These are phyloP conservation scores for Nephotettix cincticeps DNA, from an alignment of 1,140 invertebrate species.

Conservation along the genomic window DNA sequence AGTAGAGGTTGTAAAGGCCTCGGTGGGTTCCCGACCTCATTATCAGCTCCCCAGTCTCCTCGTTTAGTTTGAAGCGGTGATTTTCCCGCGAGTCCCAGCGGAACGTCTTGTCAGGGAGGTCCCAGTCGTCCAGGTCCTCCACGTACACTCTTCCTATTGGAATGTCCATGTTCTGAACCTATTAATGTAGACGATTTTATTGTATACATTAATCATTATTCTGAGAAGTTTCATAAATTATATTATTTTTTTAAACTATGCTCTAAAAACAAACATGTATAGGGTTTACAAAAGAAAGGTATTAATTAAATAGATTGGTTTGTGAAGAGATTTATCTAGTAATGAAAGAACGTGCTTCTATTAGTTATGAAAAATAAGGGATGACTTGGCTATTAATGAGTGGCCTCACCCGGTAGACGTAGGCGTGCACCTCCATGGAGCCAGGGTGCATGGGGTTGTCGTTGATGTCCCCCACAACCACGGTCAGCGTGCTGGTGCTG, in stretches of 20 bases:
- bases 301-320: too few relatives aligned
- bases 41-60: conserved; percentile 91
- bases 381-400: too few relatives aligned
- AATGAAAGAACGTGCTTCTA: too few relatives aligned
- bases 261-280: too few relatives aligned
- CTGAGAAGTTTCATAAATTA: too few relatives aligned
- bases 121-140: conserved; percentile 96
- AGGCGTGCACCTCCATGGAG: conserved; percentile 94
- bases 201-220: too few relatives aligned
- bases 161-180: conserved; percentile 88
- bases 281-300: too few relatives aligned
- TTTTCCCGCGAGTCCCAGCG: conserved; percentile 84
- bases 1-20: conserved; percentile 80
- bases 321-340: too few relatives aligned
- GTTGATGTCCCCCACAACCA: conserved; percentile 94
- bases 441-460: conserved; percentile 97
- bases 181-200: too few relatives aligned
- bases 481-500: conserved; percentile 90
- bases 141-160: conserved; percentile 95
- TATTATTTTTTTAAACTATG: too few relatives aligned
- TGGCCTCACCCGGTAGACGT: conserved; percentile 83
- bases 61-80: conserved; percentile 81
- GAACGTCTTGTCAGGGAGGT: conserved; percentile 95
- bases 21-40: conserved; percentile 90
- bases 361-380: too few relatives aligned